Evolutionary conservation across 2,113 vertebrate species (phyloP).

Genomic region (Pungitius pungitius): DNA sequence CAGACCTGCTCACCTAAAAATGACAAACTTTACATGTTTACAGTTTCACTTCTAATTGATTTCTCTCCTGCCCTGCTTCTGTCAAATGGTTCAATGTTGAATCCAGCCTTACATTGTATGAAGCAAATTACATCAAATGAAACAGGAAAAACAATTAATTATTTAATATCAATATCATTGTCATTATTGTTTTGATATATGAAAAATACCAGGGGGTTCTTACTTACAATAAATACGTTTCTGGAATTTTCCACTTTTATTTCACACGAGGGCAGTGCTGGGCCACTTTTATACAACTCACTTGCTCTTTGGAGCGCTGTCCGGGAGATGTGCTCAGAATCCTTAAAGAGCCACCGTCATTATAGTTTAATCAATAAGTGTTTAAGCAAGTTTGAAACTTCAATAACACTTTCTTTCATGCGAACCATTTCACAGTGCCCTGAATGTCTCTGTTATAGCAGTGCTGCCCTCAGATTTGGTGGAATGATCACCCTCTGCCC

Average conservation of each 20-base stretch:
- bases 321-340: not conserved
- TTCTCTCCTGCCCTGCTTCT: too few relatives aligned
- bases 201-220: not conserved
- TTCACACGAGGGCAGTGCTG: slow-evolving; percentile 63
- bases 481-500: too few relatives aligned
- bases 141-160: slow-evolving; percentile 45
- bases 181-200: slow-evolving; percentile 16
- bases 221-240: not conserved
- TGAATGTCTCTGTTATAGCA: too few relatives aligned
- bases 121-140: slow-evolving; percentile 26
- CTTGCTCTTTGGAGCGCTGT: not conserved
- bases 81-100: too few relatives aligned
- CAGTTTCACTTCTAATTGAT: too few relatives aligned
- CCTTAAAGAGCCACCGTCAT: not conserved
- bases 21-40: too few relatives aligned
- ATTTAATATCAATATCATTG: slow-evolving; percentile 32
- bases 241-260: not conserved
- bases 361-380: not conserved
- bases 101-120: too few relatives aligned
- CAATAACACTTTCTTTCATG: not conserved
- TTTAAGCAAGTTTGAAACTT: not conserved
- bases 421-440: too few relatives aligned
- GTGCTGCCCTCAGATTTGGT: too few relatives aligned
- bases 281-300: slow-evolving; percentile 14
- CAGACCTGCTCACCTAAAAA: not conserved